Evolutionary conservation across 2,888 invertebrate genomes (phyloP), one percentile per base, ranked within the genome.

Genomic region (Amaurobius ferox): DNA sequence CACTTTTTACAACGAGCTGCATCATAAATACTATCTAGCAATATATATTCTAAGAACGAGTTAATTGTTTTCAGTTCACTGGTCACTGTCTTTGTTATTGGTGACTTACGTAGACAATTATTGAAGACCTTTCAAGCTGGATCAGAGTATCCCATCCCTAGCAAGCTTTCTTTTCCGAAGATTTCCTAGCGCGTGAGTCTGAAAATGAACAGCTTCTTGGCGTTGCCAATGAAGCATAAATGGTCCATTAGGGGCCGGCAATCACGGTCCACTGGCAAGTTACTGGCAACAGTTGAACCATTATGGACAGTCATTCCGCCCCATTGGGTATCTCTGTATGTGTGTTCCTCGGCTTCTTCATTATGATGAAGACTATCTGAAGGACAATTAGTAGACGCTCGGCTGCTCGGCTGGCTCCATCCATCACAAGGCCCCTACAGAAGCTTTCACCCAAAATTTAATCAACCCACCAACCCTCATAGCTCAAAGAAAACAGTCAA

Each of bases 271-370:
- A 68, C 67, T 79, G 62, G 77, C 67, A 72, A 77, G 55, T 64
- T 39, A 77, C 70, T 83, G 77, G 86, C 86, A 79, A 86, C 74
- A 79, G 86, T 71, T 86, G 86, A 79, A 79, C 86, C 86, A 86
- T 86, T 86, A 86, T 79, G 79, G 86, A 70, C 76, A 62, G 86
- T 86, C 86, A 86, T 86, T 86, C 79, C 79, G 77, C 77, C 67
- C 79, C 86, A 86, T 86, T 79, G 86, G 68, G 32, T 29, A 70
- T 30, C 73, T 55, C 55, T 23, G 23, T 55, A 55, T 55, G 55
- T 23, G 55, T 55, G 23, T 55, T n/a, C 23, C 55, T 16, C 23
- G 23, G 55, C 73, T 85, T 85, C 85, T 85, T 85, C 78, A 85
- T 85, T 85, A 85, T 78, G 68, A 78, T 55, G 64, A 26, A 32